Evolutionary conservation across 2,888 invertebrate species (phyloP).

Genomic region (Dryomyza anilis): DNA sequence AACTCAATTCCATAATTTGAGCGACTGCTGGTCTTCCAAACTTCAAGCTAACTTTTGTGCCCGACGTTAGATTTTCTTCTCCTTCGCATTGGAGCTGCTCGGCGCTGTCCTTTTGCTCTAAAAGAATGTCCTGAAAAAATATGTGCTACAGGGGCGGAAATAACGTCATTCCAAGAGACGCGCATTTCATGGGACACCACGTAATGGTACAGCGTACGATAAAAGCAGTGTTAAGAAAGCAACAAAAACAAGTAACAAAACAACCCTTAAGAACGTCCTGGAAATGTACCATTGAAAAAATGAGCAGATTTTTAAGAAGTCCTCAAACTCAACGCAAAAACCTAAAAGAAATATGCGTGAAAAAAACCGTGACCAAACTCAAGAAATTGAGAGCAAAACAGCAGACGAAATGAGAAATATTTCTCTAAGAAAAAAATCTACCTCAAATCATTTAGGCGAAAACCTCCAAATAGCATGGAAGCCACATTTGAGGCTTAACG

Average conservation of each 20-base stretch:
- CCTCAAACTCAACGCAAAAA: slow-evolving; percentile 9
- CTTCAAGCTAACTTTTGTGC: not conserved
- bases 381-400: not conserved
- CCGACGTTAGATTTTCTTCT: not conserved
- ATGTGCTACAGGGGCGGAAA: not conserved
- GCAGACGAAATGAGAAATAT: not conserved
- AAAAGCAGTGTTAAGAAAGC: not conserved
- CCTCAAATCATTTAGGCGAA: slow-evolving; percentile 37
- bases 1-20: slow-evolving; percentile 12
- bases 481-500: slow-evolving; percentile 4
- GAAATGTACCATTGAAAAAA: not conserved
- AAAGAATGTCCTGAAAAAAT: not conserved
- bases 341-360: not conserved
- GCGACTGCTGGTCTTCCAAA: not conserved
- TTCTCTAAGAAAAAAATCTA: slow-evolving; percentile 5
- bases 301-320: slow-evolving; percentile 7
- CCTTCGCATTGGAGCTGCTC: not conserved
- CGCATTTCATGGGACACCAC: not conserved
- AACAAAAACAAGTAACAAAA: too few relatives aligned
- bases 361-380: not conserved
- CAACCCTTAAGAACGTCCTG: slow-evolving; percentile 13
- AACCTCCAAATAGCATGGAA: slow-evolving; percentile 33
- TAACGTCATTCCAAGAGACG: slow-evolving; percentile 3
- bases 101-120: not conserved
- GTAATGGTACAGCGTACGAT: not conserved